Conservation (phyloP, 2,888 invertebrate species). For the Drosophila gaucha region DNA sequence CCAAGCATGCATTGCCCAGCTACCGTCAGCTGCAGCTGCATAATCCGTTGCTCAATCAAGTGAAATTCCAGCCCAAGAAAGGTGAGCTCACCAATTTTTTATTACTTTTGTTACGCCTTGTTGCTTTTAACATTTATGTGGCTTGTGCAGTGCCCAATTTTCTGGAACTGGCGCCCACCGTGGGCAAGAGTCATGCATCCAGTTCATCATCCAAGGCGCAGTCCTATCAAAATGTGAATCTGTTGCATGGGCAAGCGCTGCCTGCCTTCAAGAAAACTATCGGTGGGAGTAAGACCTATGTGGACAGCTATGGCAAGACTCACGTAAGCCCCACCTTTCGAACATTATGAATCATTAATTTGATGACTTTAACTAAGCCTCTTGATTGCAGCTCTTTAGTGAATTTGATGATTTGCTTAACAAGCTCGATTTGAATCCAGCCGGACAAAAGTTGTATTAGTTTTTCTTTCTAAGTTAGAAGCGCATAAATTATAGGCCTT, state of each 20-base stretch:
- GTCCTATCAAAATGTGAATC: conserved; percentile 81
- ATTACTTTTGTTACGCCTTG: conserved; percentile 27
- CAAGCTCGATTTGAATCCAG: conserved; percentile 76
- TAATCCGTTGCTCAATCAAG: conserved; percentile 81
- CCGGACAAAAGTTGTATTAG: conserved; percentile 65
- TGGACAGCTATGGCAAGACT: conserved; percentile 73
- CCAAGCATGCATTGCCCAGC: conserved; percentile 75
- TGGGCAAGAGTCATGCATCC: conserved; percentile 61
- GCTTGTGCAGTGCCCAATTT: conserved; percentile 65
- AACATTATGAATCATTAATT: conserved; percentile 16
- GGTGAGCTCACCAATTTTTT: conserved; percentile 53
- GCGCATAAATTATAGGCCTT: conserved; percentile 14
- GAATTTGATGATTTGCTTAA: conserved; percentile 83
- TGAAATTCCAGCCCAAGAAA: conserved; percentile 81
- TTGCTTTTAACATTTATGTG: conserved; percentile 13
- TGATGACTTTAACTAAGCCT: conserved; percentile 23
- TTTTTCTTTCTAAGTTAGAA: conserved; percentile 11
- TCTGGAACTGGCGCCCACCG: conserved; percentile 64
- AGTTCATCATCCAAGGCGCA: conserved; percentile 68
- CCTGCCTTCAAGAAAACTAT: conserved; percentile 60
- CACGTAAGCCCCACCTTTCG: conserved; percentile 65
- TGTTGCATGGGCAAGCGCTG: conserved; percentile 68
- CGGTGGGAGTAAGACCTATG: conserved; percentile 68
- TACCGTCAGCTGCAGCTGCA: conserved; percentile 81
- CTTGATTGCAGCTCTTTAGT: conserved; percentile 77